Evolutionary conservation across 2,113 vertebrate genomes (phyloP), one percentile per base, ranked within the genome.

Genomic region (Ophthalmolycus amberensis): DNA sequence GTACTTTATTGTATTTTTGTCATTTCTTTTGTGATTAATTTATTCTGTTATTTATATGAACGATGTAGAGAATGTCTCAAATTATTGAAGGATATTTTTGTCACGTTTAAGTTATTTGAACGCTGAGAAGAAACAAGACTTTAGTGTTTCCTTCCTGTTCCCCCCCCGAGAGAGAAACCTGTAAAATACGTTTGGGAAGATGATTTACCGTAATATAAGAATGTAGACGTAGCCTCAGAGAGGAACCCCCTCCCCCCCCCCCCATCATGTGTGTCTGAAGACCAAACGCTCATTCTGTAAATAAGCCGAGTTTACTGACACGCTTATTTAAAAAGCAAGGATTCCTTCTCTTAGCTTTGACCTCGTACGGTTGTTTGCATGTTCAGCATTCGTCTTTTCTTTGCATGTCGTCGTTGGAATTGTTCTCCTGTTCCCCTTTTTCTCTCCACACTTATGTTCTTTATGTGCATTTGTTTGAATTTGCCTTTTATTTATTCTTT

Each of bases 191-290:
- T 94, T 95, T 88, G n/a, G 25, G 92, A 87, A 92, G 95, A 94
- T 92, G 80, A 94, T 95, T 97, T 95, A 94, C 92, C 89, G 94
- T 96, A 95, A 96, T 96, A 96, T 96, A 95, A 96, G 96, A 97
- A 96, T 96, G 96, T 97, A 97, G 96, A 96, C 92, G 46, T 97
- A 97, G 96, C 95, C 95, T 95, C 88, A 93, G 91, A 94, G 95
- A 92, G 90, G 94, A 94, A 25, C 25, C 25, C 25, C 92, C 93
- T n/a, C 88, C 87, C 90, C 91, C 92, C 18, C 38, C 29, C 10
- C 20, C 8, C n/a, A 25, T 25, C n/a, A 65, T 10, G 94, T 94
- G 92, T 89, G 94, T 95, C 90, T 82, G 70, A 94, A 14, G 56
- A 58, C 86, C 89, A 85, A 89, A 86, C 91, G 86, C 91, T 94